phyloP scores from a whole-genome alignment of 2,113 vertebrate species.

The Marmota monax region DNA sequence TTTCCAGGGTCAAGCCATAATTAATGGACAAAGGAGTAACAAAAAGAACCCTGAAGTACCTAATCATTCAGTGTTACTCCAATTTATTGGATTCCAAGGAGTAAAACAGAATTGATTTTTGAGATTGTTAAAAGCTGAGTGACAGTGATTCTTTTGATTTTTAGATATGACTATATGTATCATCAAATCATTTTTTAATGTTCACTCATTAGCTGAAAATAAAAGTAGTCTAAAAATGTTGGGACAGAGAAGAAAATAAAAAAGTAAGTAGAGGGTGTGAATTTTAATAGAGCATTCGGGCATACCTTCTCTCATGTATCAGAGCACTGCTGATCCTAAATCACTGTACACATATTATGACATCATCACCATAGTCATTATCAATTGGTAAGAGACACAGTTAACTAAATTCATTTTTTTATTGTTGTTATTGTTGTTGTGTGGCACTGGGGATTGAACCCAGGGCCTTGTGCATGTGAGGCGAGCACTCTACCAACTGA shows the following conservation, averaged over 20 bases:
- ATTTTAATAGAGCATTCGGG: constrained; percentile 37
- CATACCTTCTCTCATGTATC: not conserved
- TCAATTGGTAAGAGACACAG: not conserved
- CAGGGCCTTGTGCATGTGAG: too few species aligned
- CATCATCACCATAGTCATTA: constrained; percentile 11
- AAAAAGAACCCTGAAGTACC: constrained; percentile 11
- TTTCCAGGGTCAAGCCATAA: not conserved
- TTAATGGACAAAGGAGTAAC: constrained; percentile 41
- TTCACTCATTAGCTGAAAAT: constrained; percentile 56
- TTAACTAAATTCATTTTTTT: not conserved
- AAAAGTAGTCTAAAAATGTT: not conserved
- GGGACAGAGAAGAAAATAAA: constrained; percentile 52
- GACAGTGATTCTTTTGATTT: constrained; percentile 32
- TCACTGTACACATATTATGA: constrained; percentile 49
- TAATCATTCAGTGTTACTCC: not conserved
- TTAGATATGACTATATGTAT: not conserved
- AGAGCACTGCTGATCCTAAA: constrained; percentile 43
- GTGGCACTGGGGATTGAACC: too few species aligned
- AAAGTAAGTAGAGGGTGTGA: constrained; percentile 27
- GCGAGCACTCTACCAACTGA: too few species aligned
- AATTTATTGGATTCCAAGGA: not conserved
- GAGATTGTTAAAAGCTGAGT: not conserved
- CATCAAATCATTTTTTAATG: constrained; percentile 31
- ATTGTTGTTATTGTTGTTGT: too few species aligned
- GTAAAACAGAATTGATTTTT: not conserved